Base-by-base conservation (phyloP, 2,113 vertebrate species). In the Proterorhinus semilunaris region DNA sequence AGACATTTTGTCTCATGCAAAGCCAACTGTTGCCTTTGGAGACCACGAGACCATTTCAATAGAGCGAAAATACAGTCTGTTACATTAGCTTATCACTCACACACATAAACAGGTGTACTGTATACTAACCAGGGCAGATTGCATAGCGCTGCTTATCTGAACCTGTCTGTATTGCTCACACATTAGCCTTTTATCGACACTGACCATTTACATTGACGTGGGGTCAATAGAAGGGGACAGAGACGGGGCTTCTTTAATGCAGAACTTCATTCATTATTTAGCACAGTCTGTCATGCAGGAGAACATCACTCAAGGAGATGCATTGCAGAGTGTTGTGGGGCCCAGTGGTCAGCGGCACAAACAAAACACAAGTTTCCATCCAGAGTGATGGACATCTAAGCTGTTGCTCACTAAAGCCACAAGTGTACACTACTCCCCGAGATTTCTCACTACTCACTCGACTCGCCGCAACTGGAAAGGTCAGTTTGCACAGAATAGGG, bases 251-350 rank as follows among this genome's bases (percentile, higher is more conserved):
- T 66, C 82, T 76, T 72, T 77, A 70, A 79, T 47, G 75, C 63
- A 73, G 65, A 63, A 51, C 72, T 75, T 84, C 75, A 90, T 91
- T 87, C 68, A 91, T 91, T 89, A 91, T 89, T 91, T 77, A 91
- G 65, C 62, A 17, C 1, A 42, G 46, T 67, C 82, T 85, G 86
- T 86, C 87, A 89, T 36, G 73, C 42, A 43, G 69, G 65, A 73
- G 76, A 82, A 70, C 81, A 80, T 84, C 81, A 82, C 57, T 89
- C 82, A 74, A 27, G 65, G 52, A 51, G 75, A 81, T 66, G 63
- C 36, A 64, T 61, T 10, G 36, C 42, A n/a, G 78, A 74, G 78
- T 72, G 77, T 72, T 71, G 58, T 66, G 81, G 57, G 78, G 68
- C 62, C 58, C 4, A 13, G 68, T 72, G 74, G 79, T 83, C 84